Percentiles rank a stretch among this genome's conserved stretches.
These are phyloP conservation scores for Axinella damicornis DNA, from an alignment of 37 sponge, comb jelly and placozoan genomes.

Conservation along the genomic window DNA sequence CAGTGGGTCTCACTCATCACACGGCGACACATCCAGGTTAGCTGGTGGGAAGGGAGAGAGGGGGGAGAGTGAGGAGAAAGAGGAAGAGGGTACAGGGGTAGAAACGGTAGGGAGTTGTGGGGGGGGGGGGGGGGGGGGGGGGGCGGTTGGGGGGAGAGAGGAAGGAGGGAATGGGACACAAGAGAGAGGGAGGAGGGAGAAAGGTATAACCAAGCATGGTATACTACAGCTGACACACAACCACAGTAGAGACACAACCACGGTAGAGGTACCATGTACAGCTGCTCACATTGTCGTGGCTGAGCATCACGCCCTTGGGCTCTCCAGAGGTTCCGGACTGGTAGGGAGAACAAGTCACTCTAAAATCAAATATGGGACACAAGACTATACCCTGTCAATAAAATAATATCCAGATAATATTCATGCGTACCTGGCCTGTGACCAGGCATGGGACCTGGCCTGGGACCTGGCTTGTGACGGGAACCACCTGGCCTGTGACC, in stretches of 20 bases:
- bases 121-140: neutral
- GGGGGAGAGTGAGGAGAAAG: conserved; percentile 1
- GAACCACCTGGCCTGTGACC: no score
- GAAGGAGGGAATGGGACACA: neutral
- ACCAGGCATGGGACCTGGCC: no score
- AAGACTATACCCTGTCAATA: no score
- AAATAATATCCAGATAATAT: no score
- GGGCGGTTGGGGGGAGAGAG: neutral
- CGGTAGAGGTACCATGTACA: neutral
- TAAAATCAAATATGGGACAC: no score
- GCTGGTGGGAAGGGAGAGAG: conserved; percentile 25
- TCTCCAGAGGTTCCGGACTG: conserved; percentile 91
- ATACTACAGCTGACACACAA: no score
- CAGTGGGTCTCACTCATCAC: conserved; percentile 22
- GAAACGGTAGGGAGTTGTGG: neutral
- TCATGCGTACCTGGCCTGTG: no score
- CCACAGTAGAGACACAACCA: neutral
- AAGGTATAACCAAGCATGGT: no score
- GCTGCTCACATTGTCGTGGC: conserved; percentile 94
- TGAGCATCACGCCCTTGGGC: conserved; percentile 95
- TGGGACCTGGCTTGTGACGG: no score
- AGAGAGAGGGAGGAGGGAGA: neutral
- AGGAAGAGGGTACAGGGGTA: neutral
- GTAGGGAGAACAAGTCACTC: neutral
- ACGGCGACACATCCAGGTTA: conserved; percentile 70